A percentile compares a stretch with the other conserved stretches of the same genome.
Evolutionary conservation across 1,140 invertebrate species (phyloP).

Genomic region (Ptiloglossa arizonensis): DNA sequence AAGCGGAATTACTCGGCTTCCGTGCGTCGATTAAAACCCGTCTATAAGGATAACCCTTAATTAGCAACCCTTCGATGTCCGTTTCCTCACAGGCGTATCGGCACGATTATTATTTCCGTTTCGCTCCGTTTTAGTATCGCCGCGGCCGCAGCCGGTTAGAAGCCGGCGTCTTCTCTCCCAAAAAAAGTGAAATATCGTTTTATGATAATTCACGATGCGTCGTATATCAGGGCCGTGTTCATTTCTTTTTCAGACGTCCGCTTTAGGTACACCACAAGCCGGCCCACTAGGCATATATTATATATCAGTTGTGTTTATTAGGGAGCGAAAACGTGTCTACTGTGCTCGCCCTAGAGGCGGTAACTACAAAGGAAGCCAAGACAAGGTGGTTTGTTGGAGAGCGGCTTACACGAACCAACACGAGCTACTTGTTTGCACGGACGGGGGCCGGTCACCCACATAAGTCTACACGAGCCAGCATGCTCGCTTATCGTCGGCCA

Average conservation of each 20-base stretch:
- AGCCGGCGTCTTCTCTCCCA: neutral
- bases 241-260: constrained; percentile 39
- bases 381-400: constrained; percentile 67
- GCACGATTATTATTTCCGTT: constrained; percentile 39
- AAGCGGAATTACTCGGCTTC: neutral
- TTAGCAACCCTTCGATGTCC: constrained; percentile 16
- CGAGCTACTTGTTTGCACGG: constrained; percentile 68
- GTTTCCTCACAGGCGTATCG: neutral
- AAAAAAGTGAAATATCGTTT: constrained; percentile 56
- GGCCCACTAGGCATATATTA: constrained; percentile 60
- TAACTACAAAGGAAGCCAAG: constrained; percentile 60
- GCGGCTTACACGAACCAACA: constrained; percentile 65
- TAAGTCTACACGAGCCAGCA: constrained; percentile 54
- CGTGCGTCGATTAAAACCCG: neutral
- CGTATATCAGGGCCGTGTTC: constrained; percentile 44
- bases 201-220: constrained; percentile 54
- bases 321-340: constrained; percentile 64
- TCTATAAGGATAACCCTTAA: constrained; percentile 10
- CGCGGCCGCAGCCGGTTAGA: neutral
- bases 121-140: constrained; percentile 28
- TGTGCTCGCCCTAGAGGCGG: constrained; percentile 57
- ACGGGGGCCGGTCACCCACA: constrained; percentile 55
- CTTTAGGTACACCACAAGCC: constrained; percentile 39
- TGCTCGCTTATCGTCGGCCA: constrained; percentile 49
- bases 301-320: constrained; percentile 69